Evolutionary conservation across 2,888 invertebrate genomes (phyloP).

Genomic region (Lathronympha strigana): DNA sequence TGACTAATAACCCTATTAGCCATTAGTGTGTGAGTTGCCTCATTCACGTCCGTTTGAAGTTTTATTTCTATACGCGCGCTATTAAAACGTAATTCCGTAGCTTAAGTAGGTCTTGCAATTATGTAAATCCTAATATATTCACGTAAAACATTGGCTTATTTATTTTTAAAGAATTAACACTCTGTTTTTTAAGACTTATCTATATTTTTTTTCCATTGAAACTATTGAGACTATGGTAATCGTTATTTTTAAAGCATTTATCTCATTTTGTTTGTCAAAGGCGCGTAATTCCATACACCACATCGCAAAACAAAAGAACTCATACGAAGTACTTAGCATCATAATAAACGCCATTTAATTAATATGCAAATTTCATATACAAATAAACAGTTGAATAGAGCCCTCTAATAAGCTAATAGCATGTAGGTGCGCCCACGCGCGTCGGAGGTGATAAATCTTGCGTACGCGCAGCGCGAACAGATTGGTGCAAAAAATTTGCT

Average conservation of each 20-base stretch:
- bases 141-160: not conserved
- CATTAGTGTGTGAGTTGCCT: slow-evolving; percentile 43
- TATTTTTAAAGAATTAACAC: not conserved
- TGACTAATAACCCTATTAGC: slow-evolving; percentile 53
- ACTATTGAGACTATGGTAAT: not conserved
- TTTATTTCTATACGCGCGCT: slow-evolving; percentile 9
- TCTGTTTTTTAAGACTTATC: not conserved
- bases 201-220: no score
- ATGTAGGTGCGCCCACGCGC: slow-evolving; percentile 68
- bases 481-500: slow-evolving; percentile 43
- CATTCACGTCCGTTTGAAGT: slow-evolving; percentile 25
- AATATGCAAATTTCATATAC: slow-evolving; percentile 47
- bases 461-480: slow-evolving; percentile 51
- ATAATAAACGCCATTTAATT: slow-evolving; percentile 52
- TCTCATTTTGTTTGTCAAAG: slow-evolving; percentile 6
- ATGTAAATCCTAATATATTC: not conserved
- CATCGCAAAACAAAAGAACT: slow-evolving; percentile 24
- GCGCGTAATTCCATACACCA: not conserved
- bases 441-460: slow-evolving; percentile 59
- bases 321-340: slow-evolving; percentile 21
- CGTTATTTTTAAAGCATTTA: not conserved
- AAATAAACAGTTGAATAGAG: slow-evolving; percentile 50
- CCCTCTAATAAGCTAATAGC: slow-evolving; percentile 53
- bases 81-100: not conserved
- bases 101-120: not conserved